Evolutionary conservation across 2,113 vertebrate genomes (phyloP).

Genomic region (Mormyrus iriodes): DNA sequence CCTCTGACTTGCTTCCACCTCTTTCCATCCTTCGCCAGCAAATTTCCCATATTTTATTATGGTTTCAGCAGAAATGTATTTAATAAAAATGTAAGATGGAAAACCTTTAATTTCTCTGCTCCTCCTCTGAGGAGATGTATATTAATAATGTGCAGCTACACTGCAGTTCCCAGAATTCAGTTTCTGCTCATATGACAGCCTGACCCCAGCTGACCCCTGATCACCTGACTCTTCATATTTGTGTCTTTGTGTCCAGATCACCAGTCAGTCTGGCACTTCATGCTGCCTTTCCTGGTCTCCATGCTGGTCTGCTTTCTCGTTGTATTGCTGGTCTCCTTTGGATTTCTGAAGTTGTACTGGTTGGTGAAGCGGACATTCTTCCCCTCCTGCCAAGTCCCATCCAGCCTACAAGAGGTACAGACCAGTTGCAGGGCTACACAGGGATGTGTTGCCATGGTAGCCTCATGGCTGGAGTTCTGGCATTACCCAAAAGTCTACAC

Average conservation of each 20-base stretch:
- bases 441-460: too few relatives aligned
- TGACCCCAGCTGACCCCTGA: background rate
- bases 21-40: background rate
- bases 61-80: background rate
- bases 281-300: constrained; percentile 42
- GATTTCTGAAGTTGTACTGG: constrained; percentile 19
- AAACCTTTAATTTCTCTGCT: background rate
- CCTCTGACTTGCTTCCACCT: background rate
- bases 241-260: constrained; percentile 34
- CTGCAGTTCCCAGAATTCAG: background rate
- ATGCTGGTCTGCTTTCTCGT: constrained; percentile 36
- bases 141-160: background rate
- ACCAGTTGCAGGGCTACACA: background rate
- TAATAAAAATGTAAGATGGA: background rate
- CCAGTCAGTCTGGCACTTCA: constrained; percentile 39
- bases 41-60: background rate
- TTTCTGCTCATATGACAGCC: background rate
- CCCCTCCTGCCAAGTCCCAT: constrained; percentile 39
- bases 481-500: background rate
- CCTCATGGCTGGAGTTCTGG: background rate
- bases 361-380: constrained; percentile 31
- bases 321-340: constrained; percentile 2
- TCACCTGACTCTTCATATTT: background rate
- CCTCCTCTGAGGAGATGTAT: background rate
- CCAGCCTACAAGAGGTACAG: constrained; percentile 45